Evolutionary conservation across 2,888 invertebrate genomes (phyloP), one percentile per base, ranked within the genome.

Genomic region (Deroplatys truncata): DNA sequence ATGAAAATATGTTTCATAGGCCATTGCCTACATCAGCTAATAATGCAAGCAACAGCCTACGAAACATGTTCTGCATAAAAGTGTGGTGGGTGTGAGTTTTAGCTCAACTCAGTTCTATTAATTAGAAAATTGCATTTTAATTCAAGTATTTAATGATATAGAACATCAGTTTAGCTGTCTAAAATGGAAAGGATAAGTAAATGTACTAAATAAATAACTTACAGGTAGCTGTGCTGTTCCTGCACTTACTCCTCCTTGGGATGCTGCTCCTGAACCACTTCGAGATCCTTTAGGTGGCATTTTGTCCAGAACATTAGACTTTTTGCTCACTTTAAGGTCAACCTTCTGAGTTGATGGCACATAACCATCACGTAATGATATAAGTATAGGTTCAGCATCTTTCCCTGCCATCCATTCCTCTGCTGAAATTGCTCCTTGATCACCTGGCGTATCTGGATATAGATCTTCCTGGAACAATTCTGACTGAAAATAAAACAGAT

Each of bases 401-500:
- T 96, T 96, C 25, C 99, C 99, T 84, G 95, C 95, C 89, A 97
- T 95, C 98, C 99, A 99, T 93, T 99, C 98, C 92, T 98, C 98
- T 2, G 98, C 98, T 0, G 98, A 96, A 91, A 97, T 94, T 25
- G 98, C 97, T 10, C 98, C 97, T 91, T 97, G 97, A 92, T 98
- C 98, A 89, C 98, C 98, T 28, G 98, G 94, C 13, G 99, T 99
- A 93, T 99, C 98, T 0, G 99, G 99, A 94, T 98, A 99, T 91
- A 99, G 95, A 94, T 99, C 99, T 93, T 98, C 98, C 94, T 99
- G 99, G 95, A 99, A 99, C 92, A 98, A 95, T 94, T 98, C 98
- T 91, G 98, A 98, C 96, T 96, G 93, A 72, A 92, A 93, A 90
- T 87, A 90, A 20, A 28, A 82, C n/a, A 88, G n/a, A 25, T 86